Evolutionary conservation across 2,888 invertebrate species (phyloP).

Genomic region (Biston stratarius): DNA sequence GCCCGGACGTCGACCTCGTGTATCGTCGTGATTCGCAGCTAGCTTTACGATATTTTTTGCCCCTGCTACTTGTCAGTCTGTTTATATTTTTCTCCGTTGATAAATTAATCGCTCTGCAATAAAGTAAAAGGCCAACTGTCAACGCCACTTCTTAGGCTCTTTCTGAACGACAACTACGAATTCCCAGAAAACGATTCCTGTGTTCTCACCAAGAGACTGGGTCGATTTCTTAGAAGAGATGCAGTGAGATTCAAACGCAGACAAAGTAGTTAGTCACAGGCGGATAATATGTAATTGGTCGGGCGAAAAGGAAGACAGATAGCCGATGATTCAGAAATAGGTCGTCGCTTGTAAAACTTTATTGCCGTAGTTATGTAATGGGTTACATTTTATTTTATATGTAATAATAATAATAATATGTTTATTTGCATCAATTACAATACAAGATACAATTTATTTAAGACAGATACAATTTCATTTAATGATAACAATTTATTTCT

Average conservation of each 20-base stretch:
- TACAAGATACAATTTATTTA: too few species aligned
- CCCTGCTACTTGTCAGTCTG: slow-evolving; percentile 2
- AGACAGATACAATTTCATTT: too few species aligned
- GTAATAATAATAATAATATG: background rate
- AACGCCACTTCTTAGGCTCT: slow-evolving; percentile 50
- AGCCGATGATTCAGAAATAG: slow-evolving; percentile 39
- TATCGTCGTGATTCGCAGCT: slow-evolving; percentile 50
- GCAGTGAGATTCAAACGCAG: slow-evolving; percentile 35
- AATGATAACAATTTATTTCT: too few species aligned
- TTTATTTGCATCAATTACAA: too few species aligned
- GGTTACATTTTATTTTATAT: background rate
- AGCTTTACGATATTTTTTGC: slow-evolving; percentile 39
- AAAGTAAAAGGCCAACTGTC: slow-evolving; percentile 43
- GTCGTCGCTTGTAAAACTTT: slow-evolving; percentile 47
- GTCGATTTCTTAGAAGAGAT: slow-evolving; percentile 67
- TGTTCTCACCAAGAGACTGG: slow-evolving; percentile 65
- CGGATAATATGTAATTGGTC: slow-evolving; percentile 43
- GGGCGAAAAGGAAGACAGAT: slow-evolving; percentile 43
- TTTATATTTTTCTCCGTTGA: slow-evolving; percentile 17
- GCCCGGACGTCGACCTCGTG: slow-evolving; percentile 68
- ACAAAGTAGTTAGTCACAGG: slow-evolving; percentile 39
- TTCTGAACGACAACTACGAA: slow-evolving; percentile 59
- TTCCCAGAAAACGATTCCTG: slow-evolving; percentile 68
- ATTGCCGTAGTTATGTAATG: slow-evolving; percentile 5
- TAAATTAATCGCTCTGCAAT: slow-evolving; percentile 16